Base-by-base conservation (phyloP, 1,140 invertebrate genomes). In the Rhyzopertha dominica region DNA sequence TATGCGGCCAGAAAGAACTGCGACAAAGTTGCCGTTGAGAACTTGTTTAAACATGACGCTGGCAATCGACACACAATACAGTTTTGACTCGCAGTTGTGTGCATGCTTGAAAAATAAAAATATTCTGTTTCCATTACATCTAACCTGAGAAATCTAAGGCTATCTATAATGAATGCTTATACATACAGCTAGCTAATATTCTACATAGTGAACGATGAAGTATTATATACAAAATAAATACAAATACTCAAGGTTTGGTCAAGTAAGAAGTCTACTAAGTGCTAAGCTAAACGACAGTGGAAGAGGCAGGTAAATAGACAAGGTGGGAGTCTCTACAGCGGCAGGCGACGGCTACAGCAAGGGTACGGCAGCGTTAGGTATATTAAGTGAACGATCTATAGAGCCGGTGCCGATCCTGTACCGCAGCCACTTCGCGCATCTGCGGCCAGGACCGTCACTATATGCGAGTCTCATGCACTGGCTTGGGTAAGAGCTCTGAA, bases 401-500 rank as follows among this genome's bases (percentile, higher is more conserved):
- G 41, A 30, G 18, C 41, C 29, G 20, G 28, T 23, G 37, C 14
- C 24, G n/a, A n/a, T n/a, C n/a, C n/a, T n/a, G n/a, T 39, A 39
- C 37, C 17, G 35, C 22, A 22, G 10, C 14, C 30, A 32, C 41
- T 14, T 32, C 41, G 41, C 41, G 41, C 22, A 30, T 49, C 45
- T 51, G 51, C 53, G 56, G 58, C 55, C 56, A 62, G 40, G 59
- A 62, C 54, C 51, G 58, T 48, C 58, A 59, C 74, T 78, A 84
- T 57, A 84, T 83, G 67, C 80, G 81, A 51, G 80, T 82, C 61
- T 83, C 81, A 71, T 82, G 80, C 61, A 81, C 78, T 61, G 80
- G 74, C 68, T 80, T 80, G 38, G 77, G 76, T n/a, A n/a, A n/a
- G 61, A 80, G 65, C 57, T 80, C 79, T 55, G 76, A 74, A 58